Conservation (phyloP, 2,113 vertebrate species). For the Dascyllus trimaculatus region DNA sequence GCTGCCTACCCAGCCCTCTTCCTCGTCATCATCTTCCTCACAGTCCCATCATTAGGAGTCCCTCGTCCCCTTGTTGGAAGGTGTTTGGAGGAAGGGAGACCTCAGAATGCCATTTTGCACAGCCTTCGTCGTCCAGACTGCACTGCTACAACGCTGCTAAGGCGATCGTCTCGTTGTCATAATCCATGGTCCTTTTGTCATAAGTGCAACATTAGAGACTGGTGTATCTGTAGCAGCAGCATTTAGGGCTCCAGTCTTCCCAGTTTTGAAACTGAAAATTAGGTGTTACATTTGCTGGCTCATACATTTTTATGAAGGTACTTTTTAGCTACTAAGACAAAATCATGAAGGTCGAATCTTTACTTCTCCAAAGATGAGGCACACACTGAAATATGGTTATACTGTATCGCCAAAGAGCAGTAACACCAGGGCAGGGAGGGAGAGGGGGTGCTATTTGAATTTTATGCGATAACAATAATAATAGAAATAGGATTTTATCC, state of each 20-base stretch:
- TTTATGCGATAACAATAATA: constrained; percentile 44
- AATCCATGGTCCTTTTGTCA: constrained; percentile 34
- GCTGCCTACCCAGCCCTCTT: constrained; percentile 58
- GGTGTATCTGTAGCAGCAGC: constrained; percentile 52
- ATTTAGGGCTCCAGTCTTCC: constrained; percentile 66
- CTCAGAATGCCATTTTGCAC: constrained; percentile 76
- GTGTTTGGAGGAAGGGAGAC: constrained; percentile 29
- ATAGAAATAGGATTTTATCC: constrained; percentile 43
- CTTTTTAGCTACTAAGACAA: constrained; percentile 59
- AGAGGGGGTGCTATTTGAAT: constrained; percentile 20
- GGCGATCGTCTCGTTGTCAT: constrained; percentile 44
- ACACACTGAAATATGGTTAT: constrained; percentile 43
- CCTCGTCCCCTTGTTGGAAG: background rate
- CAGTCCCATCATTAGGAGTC: constrained; percentile 57
- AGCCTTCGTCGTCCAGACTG: constrained; percentile 59
- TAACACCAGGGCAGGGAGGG: constrained; percentile 15
- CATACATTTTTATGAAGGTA: constrained; percentile 65
- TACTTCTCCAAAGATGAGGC: constrained; percentile 49
- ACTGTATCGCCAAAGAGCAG: constrained; percentile 49
- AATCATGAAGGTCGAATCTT: constrained; percentile 37
- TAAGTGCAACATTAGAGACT: constrained; percentile 53
- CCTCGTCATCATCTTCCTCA: constrained; percentile 68
- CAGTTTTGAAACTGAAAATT: constrained; percentile 41
- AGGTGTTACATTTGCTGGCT: constrained; percentile 23
- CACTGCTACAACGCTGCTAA: constrained; percentile 69